phyloP scores from a whole-genome alignment of 1,140 invertebrate genomes.

The Acromyrmex charruanus region DNA sequence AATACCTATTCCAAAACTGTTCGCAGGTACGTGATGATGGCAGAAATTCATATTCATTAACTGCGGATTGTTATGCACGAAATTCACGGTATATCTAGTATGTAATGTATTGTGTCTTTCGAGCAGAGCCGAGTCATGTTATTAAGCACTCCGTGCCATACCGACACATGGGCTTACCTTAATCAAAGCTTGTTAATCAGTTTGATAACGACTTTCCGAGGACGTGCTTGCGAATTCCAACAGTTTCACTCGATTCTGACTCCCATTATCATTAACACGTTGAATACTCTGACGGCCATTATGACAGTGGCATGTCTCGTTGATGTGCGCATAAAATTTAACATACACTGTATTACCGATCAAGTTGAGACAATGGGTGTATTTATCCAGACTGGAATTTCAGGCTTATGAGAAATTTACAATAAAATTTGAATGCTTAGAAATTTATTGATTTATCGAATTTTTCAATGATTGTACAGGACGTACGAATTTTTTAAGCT shows the following conservation, averaged over 20 bases:
- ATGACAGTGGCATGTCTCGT: constrained; percentile 12
- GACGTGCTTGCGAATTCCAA: constrained; percentile 73
- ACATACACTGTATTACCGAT: neutral
- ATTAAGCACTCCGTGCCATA: constrained; percentile 38
- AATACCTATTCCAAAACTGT: constrained; percentile 53
- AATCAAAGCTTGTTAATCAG: constrained; percentile 77
- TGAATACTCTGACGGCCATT: constrained; percentile 41
- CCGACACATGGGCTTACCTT: constrained; percentile 56
- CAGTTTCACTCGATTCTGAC: constrained; percentile 40
- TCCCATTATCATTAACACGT: constrained; percentile 68
- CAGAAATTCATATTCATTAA: constrained; percentile 67
- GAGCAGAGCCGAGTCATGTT: constrained; percentile 46
- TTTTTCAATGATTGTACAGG: constrained; percentile 32
- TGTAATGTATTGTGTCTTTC: constrained; percentile 61
- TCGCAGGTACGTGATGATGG: constrained; percentile 22
- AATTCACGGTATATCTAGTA: constrained; percentile 59
- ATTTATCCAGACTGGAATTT: neutral
- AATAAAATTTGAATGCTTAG: neutral
- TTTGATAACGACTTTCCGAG: constrained; percentile 76
- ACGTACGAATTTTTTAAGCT: constrained; percentile 21
- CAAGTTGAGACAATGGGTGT: constrained; percentile 3
- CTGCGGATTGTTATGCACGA: constrained; percentile 49
- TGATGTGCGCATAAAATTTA: constrained; percentile 24
- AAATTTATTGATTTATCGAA: neutral
- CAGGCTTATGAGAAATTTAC: neutral